Evolutionary conservation across 2,888 invertebrate species (phyloP).

Genomic region (Zygothrica quintamaculata): DNA sequence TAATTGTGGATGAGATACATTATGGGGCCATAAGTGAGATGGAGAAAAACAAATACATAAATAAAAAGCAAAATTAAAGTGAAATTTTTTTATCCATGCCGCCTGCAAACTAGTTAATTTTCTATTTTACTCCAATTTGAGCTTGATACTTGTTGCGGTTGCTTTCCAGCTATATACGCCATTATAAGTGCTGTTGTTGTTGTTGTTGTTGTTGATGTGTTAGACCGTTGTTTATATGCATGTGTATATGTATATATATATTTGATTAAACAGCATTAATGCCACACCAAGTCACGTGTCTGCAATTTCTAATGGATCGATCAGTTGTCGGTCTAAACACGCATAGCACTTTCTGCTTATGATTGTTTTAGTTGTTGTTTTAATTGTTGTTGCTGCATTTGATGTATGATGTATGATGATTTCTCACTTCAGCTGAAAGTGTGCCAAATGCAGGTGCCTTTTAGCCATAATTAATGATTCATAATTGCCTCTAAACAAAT

Average conservation of each 20-base stretch:
- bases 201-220: too few species aligned
- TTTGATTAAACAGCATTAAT: constrained; percentile 43
- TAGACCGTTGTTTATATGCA: constrained; percentile 17
- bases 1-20: constrained; percentile 33
- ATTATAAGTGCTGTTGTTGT: too few species aligned
- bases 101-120: constrained; percentile 79
- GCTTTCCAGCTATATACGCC: constrained; percentile 59
- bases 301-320: constrained; percentile 68
- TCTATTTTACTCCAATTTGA: constrained; percentile 81
- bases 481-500: constrained; percentile 18
- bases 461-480: constrained; percentile 2
- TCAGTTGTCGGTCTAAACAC: constrained; percentile 40
- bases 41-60: constrained; percentile 72
- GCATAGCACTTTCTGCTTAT: constrained; percentile 49
- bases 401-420: background rate
- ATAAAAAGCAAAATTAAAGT: constrained; percentile 79
- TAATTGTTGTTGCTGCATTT: background rate
- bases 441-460: constrained; percentile 41
- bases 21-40: constrained; percentile 58
- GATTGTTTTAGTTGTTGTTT: constrained; percentile 3
- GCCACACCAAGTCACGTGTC: constrained; percentile 65
- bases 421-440: constrained; percentile 42
- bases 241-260: constrained; percentile 8
- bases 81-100: constrained; percentile 71
- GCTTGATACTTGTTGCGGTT: constrained; percentile 53